phyloP scores from a whole-genome alignment of 2,797 vertebrate species.

The Muraenolepis orangiensis region DNA sequence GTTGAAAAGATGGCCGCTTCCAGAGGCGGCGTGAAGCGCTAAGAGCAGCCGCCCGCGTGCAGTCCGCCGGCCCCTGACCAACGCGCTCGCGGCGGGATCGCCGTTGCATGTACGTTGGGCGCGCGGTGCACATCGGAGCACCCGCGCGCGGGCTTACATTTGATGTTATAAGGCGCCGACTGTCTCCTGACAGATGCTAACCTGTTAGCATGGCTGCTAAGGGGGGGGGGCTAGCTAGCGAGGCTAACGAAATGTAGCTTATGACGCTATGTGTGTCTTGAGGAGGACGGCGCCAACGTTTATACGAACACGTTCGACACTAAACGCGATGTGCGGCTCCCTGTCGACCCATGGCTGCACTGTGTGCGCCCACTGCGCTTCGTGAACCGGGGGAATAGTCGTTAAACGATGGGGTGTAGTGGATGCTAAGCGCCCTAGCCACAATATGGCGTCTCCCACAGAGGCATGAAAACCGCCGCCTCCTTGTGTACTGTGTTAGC shows the following conservation, averaged over 20 bases:
- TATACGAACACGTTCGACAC: not conserved
- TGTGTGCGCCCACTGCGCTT: not conserved
- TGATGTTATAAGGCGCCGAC: conserved; percentile 48
- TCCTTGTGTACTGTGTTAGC: conserved; percentile 47
- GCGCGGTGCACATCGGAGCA: conserved; percentile 37
- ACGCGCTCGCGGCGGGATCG: conserved; percentile 15
- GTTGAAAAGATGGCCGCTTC: conserved; percentile 84
- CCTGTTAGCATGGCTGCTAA: too few relatives aligned
- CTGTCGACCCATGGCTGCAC: rapidly evolving
- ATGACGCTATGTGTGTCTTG: too few relatives aligned
- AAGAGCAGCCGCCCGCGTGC: conserved; percentile 60
- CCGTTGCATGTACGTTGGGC: conserved; percentile 34
- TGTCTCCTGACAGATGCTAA: too few relatives aligned
- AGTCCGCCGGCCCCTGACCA: conserved; percentile 32
- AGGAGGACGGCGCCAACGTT: too few relatives aligned
- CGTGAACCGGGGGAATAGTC: conserved; percentile 2
- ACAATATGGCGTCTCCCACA: conserved; percentile 81
- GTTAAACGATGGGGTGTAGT: conserved; percentile 25
- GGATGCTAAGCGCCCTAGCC: conserved; percentile 58
- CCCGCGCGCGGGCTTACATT: conserved; percentile 34
- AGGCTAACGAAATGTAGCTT: too few relatives aligned
- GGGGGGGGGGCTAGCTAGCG: too few relatives aligned
- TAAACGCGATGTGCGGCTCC: rapidly evolving
- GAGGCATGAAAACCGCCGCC: conserved; percentile 75
- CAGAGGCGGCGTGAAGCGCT: conserved; percentile 76